These are phyloP conservation scores for Cyaniris semiargus DNA, from an alignment of 2,888 invertebrate species.

Conservation along the genomic window DNA sequence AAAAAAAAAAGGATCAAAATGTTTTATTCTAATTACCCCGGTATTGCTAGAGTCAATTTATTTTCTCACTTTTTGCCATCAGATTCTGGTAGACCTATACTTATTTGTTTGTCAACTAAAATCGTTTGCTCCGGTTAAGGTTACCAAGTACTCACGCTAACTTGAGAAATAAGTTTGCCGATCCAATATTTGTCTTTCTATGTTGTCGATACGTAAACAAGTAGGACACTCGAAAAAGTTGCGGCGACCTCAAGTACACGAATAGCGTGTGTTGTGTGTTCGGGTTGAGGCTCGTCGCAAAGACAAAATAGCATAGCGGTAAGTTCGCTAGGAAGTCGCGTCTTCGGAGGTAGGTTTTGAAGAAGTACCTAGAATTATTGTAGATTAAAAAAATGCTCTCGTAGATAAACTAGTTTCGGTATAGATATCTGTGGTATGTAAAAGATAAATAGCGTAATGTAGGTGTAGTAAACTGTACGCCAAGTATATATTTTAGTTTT, in stretches of 20 bases:
- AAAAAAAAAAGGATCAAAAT: too few relatives aligned
- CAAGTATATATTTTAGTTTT: too few relatives aligned
- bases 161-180: conserved; percentile 68
- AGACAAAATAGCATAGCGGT: conserved; percentile 62
- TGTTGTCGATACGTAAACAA: conserved; percentile 68
- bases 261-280: conserved; percentile 55
- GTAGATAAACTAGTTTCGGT: too few relatives aligned
- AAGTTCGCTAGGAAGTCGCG: conserved; percentile 70
- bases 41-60: too few relatives aligned
- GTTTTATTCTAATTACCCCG: too few relatives aligned
- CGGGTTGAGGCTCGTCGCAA: conserved; percentile 50
- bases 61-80: too few relatives aligned
- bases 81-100: too few relatives aligned
- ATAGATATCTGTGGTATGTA: too few relatives aligned
- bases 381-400: too few relatives aligned
- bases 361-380: conserved; percentile 58
- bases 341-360: conserved; percentile 59
- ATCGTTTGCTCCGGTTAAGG: background rate
- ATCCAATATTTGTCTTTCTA: conserved; percentile 65
- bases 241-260: conserved; percentile 64
- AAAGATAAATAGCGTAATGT: too few relatives aligned
- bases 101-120: conserved; percentile 33
- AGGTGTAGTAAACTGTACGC: too few relatives aligned
- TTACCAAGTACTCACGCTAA: conserved; percentile 57
- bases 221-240: conserved; percentile 68